Base-by-base conservation (phyloP, 64 coral and sea anemone genomes). In the Acropora tenuis region DNA sequence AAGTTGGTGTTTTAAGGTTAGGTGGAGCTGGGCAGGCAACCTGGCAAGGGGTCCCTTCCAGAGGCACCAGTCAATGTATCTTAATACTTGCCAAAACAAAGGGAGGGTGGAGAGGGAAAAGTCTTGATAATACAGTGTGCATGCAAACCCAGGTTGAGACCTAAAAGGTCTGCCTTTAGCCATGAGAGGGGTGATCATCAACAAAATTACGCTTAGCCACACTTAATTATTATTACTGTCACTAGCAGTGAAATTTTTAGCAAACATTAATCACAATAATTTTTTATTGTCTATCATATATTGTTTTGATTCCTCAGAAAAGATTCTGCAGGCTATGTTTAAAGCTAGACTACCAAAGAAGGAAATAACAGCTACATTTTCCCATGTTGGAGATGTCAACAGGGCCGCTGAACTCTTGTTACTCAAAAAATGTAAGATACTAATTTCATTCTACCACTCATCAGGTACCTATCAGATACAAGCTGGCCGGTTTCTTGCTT, bases 381-480 rank as follows among this genome's bases (percentile, higher is more conserved):
- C 73, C 73, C 43, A 42, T 42, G 73, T 75, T 75, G 30, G 73
- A 42, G 73, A 75, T 75, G 73, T 75, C 73, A 75, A 75, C 73
- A 75, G 73, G 73, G 5, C 19, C 3, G 73, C 73, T 75, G 73
- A 75, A 73, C 69, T 73, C 69, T 73, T 73, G 19, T 73, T 73
- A 73, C 69, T 73, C 69, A 73, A 73, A 73, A 73, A 73, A 3
- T 73, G 69, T 73, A 73, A 73, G 69, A 73, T 73, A 73, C 69
- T 73, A 73, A 73, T 73, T 42, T 73, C 69, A 73, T 73, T 73
- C 69, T 73, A 20, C 69, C 69, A 73, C 69, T 73, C 69, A 73
- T 73, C 69, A 73, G 69, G 69, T 73, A 73, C 69, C 19, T 73
- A 73, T 73, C 73, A 75, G 73, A 75, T 43, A 75, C 73, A 75